Base-by-base conservation (phyloP, 2,888 invertebrate species). In the Eumacrocentrus americanus region DNA sequence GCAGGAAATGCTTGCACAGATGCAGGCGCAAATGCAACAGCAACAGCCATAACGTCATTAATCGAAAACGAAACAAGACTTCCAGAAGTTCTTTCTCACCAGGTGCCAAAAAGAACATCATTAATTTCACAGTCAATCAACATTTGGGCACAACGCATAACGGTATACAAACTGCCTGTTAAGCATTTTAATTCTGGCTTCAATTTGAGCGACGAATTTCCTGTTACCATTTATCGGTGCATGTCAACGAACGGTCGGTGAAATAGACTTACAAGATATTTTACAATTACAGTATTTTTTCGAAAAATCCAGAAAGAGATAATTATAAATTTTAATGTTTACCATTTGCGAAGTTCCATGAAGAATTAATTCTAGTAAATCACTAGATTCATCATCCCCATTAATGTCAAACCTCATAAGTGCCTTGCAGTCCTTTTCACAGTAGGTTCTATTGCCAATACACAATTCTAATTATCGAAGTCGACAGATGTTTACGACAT, bases 1-100 rank as follows among this genome's bases (percentile, higher is more conserved):
- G 97, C 95, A 96, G 77, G 96, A 96, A 81, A 93, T 95, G 90
- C 81, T 98, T 73, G 91, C 92, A 34, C 92, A 92, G 76, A 97
- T 98, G 95, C 94, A 98, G 83, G 94, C 95, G 0, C 94, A 97
- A 84, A 95, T 97, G 87, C 87, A 90, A 76, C 84, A 90, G 73
- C 89, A 89, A 72, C 79, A 81, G 62, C 78, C 77, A 48, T 81
- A 74, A 62, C 47, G 34, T 3, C 1, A 50, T 29, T 1, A 14
- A 2, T 29, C 29, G 9, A 6, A 29, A 7, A 44, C 20, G 16
- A 29, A 16, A 47, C 34, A 37, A 38, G 14, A 51, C 51, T 40
- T 20, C 25, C 22, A 55, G 46, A 42, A 61, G 61, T 58, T 69
- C 67, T 64, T 53, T 68, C 70, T 68, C 71, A 71, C 66, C 64